A percentile compares a stretch with the other conserved stretches of the same genome.
phyloP scores from a whole-genome alignment of 2,888 invertebrate species.

The Creontiades dilutus region DNA sequence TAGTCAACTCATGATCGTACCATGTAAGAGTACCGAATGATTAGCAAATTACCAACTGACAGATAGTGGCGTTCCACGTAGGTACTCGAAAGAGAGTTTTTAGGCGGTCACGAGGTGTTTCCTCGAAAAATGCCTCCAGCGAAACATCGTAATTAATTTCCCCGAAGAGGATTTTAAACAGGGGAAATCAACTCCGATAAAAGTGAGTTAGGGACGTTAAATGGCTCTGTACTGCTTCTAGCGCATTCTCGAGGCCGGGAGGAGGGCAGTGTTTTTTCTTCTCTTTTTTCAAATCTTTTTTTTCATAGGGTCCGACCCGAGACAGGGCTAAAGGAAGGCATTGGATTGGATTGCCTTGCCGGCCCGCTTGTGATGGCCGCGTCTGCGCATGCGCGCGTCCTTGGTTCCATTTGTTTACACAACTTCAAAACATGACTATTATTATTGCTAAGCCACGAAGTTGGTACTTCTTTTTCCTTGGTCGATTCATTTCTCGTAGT shows the following conservation, averaged over 20 bases:
- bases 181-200: constrained; percentile 30
- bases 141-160: constrained; percentile 6
- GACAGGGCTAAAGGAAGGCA: constrained; percentile 49
- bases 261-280: constrained; percentile 1
- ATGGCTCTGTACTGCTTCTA: constrained; percentile 38
- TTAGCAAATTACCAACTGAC: not conserved
- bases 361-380: constrained; percentile 22
- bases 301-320: constrained; percentile 46
- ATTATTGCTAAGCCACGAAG: constrained; percentile 46
- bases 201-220: constrained; percentile 29
- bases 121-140: not conserved
- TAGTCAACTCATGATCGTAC: constrained; percentile 15
- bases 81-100: not conserved
- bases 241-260: constrained; percentile 35
- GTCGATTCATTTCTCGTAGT: constrained; percentile 31
- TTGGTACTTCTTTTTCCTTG: constrained; percentile 34
- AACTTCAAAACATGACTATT: constrained; percentile 54
- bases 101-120: constrained; percentile 9
- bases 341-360: constrained; percentile 42
- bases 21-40: not conserved
- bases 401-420: constrained; percentile 51
- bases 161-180: not conserved
- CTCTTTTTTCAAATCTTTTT: not conserved
- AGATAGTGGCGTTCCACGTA: constrained; percentile 2
- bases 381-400: constrained; percentile 51